phyloP scores from a whole-genome alignment of 2,888 invertebrate genomes.

The Drosophila borborema region DNA sequence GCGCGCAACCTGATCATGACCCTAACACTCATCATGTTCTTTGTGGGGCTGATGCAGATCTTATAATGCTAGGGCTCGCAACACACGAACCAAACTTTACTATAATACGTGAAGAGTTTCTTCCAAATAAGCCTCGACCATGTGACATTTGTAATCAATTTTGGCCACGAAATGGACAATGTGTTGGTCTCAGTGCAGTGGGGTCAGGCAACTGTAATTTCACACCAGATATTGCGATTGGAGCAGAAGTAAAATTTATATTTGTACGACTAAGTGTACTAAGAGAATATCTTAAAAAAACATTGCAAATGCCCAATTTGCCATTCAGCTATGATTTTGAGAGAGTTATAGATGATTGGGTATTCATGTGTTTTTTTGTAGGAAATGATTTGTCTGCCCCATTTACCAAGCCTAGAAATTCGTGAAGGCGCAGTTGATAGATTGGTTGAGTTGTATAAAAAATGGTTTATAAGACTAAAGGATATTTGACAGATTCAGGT shows the following conservation, averaged over 20 bases:
- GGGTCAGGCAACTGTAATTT: slow-evolving; percentile 85
- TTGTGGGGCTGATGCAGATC: slow-evolving; percentile 99
- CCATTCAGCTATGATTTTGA: slow-evolving; percentile 98
- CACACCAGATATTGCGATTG: slow-evolving; percentile 87
- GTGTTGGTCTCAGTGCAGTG: slow-evolving; percentile 89
- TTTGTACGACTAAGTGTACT: slow-evolving; percentile 97
- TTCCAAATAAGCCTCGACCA: slow-evolving; percentile 97
- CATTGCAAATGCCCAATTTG: slow-evolving; percentile 95
- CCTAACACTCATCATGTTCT: slow-evolving; percentile 99
- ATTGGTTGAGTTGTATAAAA: slow-evolving; percentile 96
- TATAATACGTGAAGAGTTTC: slow-evolving; percentile 99
- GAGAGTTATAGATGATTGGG: slow-evolving; percentile 98
- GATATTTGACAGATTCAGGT: slow-evolving; percentile 97
- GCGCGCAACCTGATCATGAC: slow-evolving; percentile 97
- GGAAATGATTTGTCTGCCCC: slow-evolving; percentile 99
- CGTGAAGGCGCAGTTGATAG: slow-evolving; percentile 98
- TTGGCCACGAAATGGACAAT: slow-evolving; percentile 97
- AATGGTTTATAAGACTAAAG: slow-evolving; percentile 97
- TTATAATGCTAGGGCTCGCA: slow-evolving; percentile 99
- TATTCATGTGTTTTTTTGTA: slow-evolving; percentile 99
- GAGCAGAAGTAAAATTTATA: slow-evolving; percentile 94
- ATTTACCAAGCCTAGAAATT: slow-evolving; percentile 98
- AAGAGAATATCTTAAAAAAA: slow-evolving; percentile 96
- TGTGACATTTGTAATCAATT: slow-evolving; percentile 97
- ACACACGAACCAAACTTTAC: slow-evolving; percentile 99